Evolutionary conservation across 2,888 invertebrate species (phyloP).

Genomic region (Eubasilissa splendida): DNA sequence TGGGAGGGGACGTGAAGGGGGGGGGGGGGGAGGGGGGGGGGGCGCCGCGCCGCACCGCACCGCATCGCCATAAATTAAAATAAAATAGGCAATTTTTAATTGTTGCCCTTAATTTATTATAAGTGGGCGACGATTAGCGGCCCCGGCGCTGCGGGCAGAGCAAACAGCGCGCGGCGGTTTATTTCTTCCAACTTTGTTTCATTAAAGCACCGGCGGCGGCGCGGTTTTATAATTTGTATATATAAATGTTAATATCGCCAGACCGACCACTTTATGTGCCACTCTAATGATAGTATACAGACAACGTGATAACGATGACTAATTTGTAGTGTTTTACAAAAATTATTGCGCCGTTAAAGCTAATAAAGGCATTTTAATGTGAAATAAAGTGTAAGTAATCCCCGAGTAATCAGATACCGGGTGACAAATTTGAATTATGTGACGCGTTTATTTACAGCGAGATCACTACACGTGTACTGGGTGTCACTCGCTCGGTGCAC

Average conservation of each 20-base stretch:
- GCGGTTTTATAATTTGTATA: background rate
- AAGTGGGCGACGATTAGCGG: slow-evolving; percentile 22
- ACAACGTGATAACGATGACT: too few relatives aligned
- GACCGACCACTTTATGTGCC: background rate
- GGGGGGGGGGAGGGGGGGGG: background rate
- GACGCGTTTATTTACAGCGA: too few relatives aligned
- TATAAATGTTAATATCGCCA: background rate
- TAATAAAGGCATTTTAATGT: too few relatives aligned
- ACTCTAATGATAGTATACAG: background rate
- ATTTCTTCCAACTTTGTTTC: background rate
- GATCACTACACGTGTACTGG: too few relatives aligned
- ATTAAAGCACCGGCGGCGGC: background rate
- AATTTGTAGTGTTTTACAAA: too few relatives aligned
- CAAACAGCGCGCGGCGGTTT: background rate
- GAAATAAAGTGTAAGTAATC: too few relatives aligned
- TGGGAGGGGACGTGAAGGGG: too few relatives aligned
- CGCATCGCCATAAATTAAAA: slow-evolving; percentile 30
- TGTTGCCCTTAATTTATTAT: slow-evolving; percentile 14
- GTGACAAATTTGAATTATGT: too few relatives aligned
- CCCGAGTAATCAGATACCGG: too few relatives aligned
- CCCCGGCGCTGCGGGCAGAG: background rate
- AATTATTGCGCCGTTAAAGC: too few relatives aligned
- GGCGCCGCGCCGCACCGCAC: background rate
- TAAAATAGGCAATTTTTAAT: slow-evolving; percentile 12
- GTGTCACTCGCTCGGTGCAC: too few relatives aligned